A percentile compares a stretch with the other conserved stretches of the same genome.
Conservation (phyloP, 53 echinoderm and acorn worm genomes). For the Astropecten irregularis region DNA sequence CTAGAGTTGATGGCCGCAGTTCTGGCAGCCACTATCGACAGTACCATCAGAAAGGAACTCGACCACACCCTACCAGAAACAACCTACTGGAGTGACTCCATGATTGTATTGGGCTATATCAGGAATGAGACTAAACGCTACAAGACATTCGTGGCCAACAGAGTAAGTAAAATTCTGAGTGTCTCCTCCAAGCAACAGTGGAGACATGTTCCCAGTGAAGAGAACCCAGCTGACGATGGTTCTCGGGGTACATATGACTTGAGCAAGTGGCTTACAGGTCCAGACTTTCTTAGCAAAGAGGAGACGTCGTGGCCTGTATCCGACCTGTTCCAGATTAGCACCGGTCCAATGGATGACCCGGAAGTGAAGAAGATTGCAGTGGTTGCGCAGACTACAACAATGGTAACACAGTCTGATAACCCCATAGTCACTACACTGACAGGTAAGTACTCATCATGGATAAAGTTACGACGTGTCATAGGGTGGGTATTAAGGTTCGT, state of each 20-base stretch:
- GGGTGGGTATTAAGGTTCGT: conserved; percentile 26
- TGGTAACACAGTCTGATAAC: neutral
- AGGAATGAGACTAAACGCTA: conserved; percentile 41
- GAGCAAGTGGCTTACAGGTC: conserved; percentile 40
- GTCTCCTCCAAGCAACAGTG: conserved; percentile 31
- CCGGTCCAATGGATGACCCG: neutral
- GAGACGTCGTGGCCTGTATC: conserved; percentile 47
- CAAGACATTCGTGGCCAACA: conserved; percentile 52
- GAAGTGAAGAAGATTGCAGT: conserved; percentile 11
- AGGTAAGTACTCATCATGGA: conserved; percentile 36
- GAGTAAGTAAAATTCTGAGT: conserved; percentile 33
- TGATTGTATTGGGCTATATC: conserved; percentile 52
- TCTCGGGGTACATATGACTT: conserved; percentile 41
- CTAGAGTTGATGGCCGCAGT: conserved; percentile 50
- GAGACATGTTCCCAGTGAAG: conserved; percentile 49
- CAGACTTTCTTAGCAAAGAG: conserved; percentile 45
- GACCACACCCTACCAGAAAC: conserved; percentile 11
- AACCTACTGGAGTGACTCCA: conserved; percentile 54
- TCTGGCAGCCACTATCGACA: conserved; percentile 39
- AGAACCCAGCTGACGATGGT: conserved; percentile 63
- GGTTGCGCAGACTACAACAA: neutral
- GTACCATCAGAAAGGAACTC: conserved; percentile 23
- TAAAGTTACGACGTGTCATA: neutral
- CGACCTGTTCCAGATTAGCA: neutral
- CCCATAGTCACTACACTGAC: neutral